These are phyloP conservation scores for Agriopis leucophaearia DNA, from an alignment of 2,888 invertebrate genomes.

Conservation along the genomic window DNA sequence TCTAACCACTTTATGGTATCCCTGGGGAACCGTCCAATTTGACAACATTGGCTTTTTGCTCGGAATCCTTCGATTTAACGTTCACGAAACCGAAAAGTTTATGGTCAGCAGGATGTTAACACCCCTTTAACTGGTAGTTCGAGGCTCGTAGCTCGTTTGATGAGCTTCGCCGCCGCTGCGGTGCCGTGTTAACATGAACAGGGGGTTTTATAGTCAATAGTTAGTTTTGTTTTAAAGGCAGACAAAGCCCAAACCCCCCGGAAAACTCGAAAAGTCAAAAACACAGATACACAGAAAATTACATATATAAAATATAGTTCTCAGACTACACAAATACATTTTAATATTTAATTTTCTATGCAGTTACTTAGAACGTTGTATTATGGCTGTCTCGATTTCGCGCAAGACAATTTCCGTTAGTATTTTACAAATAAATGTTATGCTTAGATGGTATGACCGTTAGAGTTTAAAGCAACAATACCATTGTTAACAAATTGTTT, in stretches of 20 bases:
- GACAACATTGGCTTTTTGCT: slow-evolving; percentile 27
- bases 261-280: background rate
- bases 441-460: too few species aligned
- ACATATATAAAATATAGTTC: too few species aligned
- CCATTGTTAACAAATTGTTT: too few species aligned
- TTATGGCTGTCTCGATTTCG: too few species aligned
- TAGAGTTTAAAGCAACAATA: too few species aligned
- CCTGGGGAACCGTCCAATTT: slow-evolving; percentile 14
- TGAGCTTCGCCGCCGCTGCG: slow-evolving; percentile 39
- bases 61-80: slow-evolving; percentile 51
- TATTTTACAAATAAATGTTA: too few species aligned
- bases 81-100: slow-evolving; percentile 60
- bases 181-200: slow-evolving; percentile 13
- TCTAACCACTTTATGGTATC: background rate
- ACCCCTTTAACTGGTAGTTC: slow-evolving; percentile 57
- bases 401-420: too few species aligned
- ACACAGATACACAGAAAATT: too few species aligned
- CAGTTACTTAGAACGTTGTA: too few species aligned
- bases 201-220: slow-evolving; percentile 6
- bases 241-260: too few species aligned
- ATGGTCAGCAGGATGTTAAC: slow-evolving; percentile 58
- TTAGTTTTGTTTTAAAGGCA: slow-evolving; percentile 9
- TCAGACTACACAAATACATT: too few species aligned
- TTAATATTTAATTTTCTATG: too few species aligned
- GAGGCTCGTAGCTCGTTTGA: slow-evolving; percentile 43